A percentile compares a stretch with the other conserved stretches of the same genome.
Evolutionary conservation across 2,888 invertebrate species (phyloP).

Genomic region (Himalopsyche tibetana): DNA sequence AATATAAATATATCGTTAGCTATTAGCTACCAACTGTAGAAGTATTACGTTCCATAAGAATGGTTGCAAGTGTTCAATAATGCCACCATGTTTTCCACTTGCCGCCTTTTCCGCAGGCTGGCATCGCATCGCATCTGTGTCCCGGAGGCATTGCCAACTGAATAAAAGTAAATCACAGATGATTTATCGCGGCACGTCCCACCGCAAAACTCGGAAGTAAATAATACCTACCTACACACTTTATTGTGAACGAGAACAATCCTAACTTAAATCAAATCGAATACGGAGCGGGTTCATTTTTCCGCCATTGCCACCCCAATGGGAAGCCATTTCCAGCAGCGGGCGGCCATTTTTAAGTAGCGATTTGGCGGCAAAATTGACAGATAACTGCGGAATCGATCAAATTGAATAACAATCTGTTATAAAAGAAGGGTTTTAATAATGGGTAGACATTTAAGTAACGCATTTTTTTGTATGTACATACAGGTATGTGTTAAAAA

Average conservation of each 20-base stretch:
- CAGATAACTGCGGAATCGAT: constrained; percentile 50
- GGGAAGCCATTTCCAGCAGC: constrained; percentile 40
- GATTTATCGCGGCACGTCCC: constrained; percentile 71
- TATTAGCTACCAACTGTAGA: no score
- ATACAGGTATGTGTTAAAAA: no score
- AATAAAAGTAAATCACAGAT: constrained; percentile 77
- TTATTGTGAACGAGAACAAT: constrained; percentile 57
- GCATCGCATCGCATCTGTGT: constrained; percentile 49
- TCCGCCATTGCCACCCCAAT: constrained; percentile 49
- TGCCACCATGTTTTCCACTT: constrained; percentile 43
- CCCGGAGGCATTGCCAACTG: constrained; percentile 70
- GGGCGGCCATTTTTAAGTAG: constrained; percentile 45
- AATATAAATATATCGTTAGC: no score
- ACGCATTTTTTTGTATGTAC: no score
- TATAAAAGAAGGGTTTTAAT: no score
- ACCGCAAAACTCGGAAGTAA: constrained; percentile 62
- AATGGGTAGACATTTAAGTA: no score
- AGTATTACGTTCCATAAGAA: no score
- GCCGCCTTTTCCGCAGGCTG: constrained; percentile 9
- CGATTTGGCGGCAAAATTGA: constrained; percentile 57
- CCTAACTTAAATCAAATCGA: constrained; percentile 63
- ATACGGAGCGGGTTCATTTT: constrained; percentile 54
- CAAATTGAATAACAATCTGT: no score
- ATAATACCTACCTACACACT: constrained; percentile 50
- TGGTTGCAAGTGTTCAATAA: no score